Conservation (phyloP, 2,888 invertebrate genomes). For the Andrena marginata region DNA sequence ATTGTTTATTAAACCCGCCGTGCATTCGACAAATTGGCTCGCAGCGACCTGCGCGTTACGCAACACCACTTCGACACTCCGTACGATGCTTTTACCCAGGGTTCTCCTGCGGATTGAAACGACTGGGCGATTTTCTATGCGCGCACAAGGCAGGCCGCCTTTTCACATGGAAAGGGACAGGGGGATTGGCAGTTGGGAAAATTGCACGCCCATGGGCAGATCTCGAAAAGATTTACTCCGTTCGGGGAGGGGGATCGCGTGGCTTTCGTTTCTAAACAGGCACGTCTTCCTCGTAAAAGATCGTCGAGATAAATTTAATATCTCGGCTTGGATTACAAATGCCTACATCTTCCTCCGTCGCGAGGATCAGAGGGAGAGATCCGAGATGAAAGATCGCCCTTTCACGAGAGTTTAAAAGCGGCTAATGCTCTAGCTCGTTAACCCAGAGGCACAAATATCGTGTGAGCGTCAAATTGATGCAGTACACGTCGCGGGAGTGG, state of each 20-base stretch:
- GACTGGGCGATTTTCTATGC: constrained; percentile 30
- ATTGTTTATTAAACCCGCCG: constrained; percentile 26
- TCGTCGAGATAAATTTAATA: constrained; percentile 9
- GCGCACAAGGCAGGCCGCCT: constrained; percentile 8
- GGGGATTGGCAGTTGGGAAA: constrained; percentile 50
- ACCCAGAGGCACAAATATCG: constrained; percentile 27
- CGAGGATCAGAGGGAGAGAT: background rate
- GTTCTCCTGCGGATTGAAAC: constrained; percentile 16
- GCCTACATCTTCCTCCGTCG: background rate
- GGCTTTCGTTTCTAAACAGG: background rate
- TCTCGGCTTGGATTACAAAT: background rate
- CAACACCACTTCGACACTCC: background rate
- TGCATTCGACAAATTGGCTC: background rate
- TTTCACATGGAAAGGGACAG: constrained; percentile 22
- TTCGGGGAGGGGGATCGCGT: background rate
- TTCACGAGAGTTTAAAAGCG: constrained; percentile 4
- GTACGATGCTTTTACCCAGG: background rate
- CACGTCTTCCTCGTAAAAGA: background rate
- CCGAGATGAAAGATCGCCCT: background rate
- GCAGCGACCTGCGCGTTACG: background rate
- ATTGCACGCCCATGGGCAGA: constrained; percentile 52
- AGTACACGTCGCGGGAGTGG: constrained; percentile 39
- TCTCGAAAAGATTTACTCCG: constrained; percentile 50
- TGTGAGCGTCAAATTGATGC: constrained; percentile 39
- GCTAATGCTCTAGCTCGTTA: background rate